Conservation (phyloP, 2,797 vertebrate species). For the Scleropages formosus region DNA sequence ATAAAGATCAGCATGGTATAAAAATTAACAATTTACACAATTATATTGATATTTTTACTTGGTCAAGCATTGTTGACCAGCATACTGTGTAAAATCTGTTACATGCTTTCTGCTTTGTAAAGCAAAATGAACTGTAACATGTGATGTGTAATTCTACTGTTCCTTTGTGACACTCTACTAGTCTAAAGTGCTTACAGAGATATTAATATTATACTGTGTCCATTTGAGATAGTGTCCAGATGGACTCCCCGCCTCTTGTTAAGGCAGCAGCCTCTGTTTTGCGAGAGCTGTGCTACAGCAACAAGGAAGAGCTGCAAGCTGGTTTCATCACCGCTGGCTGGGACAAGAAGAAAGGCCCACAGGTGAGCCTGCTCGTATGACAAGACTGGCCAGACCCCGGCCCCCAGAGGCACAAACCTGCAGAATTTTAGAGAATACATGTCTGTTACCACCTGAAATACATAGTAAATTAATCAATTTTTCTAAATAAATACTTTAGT, state of each 20-base stretch:
- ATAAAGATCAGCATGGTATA: too few species aligned
- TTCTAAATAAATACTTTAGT: too few species aligned
- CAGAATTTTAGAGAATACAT: too few species aligned
- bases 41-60: too few species aligned
- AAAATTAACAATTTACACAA: too few species aligned
- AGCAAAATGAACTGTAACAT: too few species aligned
- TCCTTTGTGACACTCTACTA: too few species aligned
- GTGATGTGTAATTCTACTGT: neutral
- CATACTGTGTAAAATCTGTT: neutral
- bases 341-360: conserved; percentile 75
- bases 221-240: conserved; percentile 65
- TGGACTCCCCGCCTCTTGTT: conserved; percentile 72
- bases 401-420: too few species aligned
- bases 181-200: too few species aligned
- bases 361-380: conserved; percentile 68
- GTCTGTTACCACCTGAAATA: too few species aligned
- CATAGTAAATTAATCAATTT: too few species aligned
- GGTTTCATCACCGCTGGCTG: conserved; percentile 83
- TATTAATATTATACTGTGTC: neutral
- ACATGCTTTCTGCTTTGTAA: neutral
- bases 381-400: too few species aligned
- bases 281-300: conserved; percentile 74
- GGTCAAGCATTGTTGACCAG: neutral
- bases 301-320: conserved; percentile 77
- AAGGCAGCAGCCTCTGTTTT: conserved; percentile 75